Conservation (phyloP, 2,113 vertebrate species). For the Nannobrachium achirus region DNA sequence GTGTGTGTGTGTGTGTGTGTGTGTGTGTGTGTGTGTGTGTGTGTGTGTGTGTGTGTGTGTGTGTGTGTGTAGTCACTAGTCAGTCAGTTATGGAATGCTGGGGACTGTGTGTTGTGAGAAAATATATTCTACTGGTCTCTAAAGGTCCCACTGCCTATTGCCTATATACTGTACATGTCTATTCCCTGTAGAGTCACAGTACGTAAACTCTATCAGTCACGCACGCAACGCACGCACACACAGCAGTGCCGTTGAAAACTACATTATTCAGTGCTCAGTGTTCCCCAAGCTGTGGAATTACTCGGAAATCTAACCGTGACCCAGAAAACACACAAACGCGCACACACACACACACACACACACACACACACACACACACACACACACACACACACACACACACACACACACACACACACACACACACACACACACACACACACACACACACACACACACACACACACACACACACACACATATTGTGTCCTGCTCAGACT, state of each 20-base stretch:
- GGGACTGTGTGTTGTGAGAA: background rate
- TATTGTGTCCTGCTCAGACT: background rate
- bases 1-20: too few relatives aligned
- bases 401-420: too few relatives aligned
- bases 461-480: slow-evolving; percentile 8
- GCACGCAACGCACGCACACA: slow-evolving; percentile 9
- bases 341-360: background rate
- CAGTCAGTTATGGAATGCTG: slow-evolving; percentile 3
- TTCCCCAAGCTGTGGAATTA: slow-evolving; percentile 42
- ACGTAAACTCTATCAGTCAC: background rate
- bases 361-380: slow-evolving; percentile 2
- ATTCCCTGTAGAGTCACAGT: slow-evolving; percentile 30
- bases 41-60: too few relatives aligned
- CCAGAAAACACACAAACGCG: slow-evolving; percentile 55
- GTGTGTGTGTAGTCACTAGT: too few relatives aligned
- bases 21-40: too few relatives aligned
- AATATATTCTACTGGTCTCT: slow-evolving; percentile 21
- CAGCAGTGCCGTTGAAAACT: slow-evolving; percentile 14
- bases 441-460: background rate
- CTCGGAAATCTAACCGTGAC: slow-evolving; percentile 61
- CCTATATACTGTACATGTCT: slow-evolving; percentile 28
- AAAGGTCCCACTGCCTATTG: slow-evolving; percentile 17
- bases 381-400: too few relatives aligned
- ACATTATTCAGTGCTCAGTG: slow-evolving; percentile 42
- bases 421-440: too few relatives aligned